phyloP scores from a whole-genome alignment of 2,797 vertebrate genomes.

The Coluber constrictor region DNA sequence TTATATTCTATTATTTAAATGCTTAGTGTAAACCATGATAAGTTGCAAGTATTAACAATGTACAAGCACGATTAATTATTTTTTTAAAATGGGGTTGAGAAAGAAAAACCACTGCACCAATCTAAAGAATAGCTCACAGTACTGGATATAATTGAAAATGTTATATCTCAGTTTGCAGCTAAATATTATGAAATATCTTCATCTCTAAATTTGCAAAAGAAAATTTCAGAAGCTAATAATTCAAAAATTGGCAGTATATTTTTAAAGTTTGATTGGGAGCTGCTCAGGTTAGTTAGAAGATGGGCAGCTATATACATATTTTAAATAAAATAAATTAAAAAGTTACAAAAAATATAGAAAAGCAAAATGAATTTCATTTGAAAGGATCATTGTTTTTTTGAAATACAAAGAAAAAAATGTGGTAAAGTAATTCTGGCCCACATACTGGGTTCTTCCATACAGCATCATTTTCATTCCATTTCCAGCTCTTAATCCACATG shows the following conservation, averaged over 20 bases:
- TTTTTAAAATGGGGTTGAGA: background rate
- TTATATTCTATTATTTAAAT: background rate
- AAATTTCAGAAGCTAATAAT: background rate
- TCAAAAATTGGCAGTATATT: background rate
- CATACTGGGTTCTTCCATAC: background rate
- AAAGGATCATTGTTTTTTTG: background rate
- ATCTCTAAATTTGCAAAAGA: background rate
- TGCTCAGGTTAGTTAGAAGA: background rate
- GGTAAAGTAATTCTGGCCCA: background rate
- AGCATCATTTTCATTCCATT: background rate
- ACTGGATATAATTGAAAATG: background rate
- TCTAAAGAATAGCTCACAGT: background rate
- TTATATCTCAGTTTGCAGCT: background rate
- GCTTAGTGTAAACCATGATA: background rate
- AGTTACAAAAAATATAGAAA: background rate
- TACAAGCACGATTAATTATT: background rate
- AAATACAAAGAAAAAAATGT: background rate
- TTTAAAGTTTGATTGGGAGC: background rate
- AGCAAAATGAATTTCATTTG: background rate
- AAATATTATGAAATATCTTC: background rate
- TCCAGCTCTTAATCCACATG: background rate
- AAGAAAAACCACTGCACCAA: background rate
- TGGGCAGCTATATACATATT: background rate
- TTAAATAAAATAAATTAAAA: background rate
- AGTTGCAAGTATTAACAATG: background rate